Evolutionary conservation across 1,140 invertebrate genomes (phyloP).

Genomic region (Anastatus disparis): DNA sequence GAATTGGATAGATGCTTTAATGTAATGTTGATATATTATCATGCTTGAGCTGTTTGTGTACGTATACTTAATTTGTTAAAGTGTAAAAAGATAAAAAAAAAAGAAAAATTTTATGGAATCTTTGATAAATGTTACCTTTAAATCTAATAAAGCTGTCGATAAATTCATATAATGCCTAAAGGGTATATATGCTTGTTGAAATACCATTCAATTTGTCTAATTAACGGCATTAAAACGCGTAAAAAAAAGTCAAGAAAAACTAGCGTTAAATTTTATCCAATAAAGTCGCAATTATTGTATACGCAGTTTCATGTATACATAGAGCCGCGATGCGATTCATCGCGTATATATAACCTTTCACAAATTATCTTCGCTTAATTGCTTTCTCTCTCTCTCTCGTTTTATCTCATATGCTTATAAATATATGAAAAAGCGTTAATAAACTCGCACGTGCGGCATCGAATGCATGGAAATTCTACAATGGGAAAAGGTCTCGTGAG

Average conservation of each 20-base stretch:
- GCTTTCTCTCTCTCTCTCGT: too few species aligned
- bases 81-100: too few species aligned
- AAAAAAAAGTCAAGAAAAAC: neutral
- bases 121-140: too few species aligned
- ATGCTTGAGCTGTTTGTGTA: too few species aligned
- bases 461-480: neutral
- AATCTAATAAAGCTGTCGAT: constrained; percentile 1
- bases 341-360: constrained; percentile 21
- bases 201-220: constrained; percentile 33
- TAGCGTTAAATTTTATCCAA: constrained; percentile 3
- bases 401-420: neutral
- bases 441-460: constrained; percentile 17
- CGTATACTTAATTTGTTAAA: too few species aligned
- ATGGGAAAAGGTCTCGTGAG: constrained; percentile 28
- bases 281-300: constrained; percentile 33
- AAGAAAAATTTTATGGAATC: too few species aligned
- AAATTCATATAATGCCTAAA: too few species aligned
- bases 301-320: too few species aligned
- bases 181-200: too few species aligned
- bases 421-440: constrained; percentile 33
- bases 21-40: too few species aligned
- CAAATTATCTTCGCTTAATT: constrained; percentile 29
- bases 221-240: neutral
- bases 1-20: too few species aligned
- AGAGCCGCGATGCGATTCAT: constrained; percentile 26